phyloP scores from a whole-genome alignment of 2,888 invertebrate genomes.

The Hirtodrosophila cameraria region DNA sequence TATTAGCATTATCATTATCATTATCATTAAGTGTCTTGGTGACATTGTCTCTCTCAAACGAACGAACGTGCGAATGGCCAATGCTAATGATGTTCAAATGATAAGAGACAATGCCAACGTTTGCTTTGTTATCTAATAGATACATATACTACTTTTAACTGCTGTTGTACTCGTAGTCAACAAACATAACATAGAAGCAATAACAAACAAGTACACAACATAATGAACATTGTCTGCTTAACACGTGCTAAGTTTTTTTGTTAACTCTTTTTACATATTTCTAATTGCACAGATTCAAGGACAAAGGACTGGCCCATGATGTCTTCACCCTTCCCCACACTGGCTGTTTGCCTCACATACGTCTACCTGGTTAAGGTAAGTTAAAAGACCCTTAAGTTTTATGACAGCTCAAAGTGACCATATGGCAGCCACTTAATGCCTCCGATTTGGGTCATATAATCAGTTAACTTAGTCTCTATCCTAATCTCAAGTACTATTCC shows the following conservation, averaged over 20 bases:
- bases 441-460: conserved; percentile 43
- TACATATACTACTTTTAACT: conserved; percentile 21
- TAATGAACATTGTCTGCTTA: conserved; percentile 12
- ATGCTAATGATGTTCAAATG: conserved; percentile 57
- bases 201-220: conserved; percentile 1
- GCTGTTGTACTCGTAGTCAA: conserved; percentile 2
- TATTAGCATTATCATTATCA: conserved; percentile 12
- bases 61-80: conserved; percentile 42
- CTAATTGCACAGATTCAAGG: conserved; percentile 88
- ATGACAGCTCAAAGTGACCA: conserved; percentile 6
- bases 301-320: conserved; percentile 97
- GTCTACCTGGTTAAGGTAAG: conserved; percentile 94
- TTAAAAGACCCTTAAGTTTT: conserved; percentile 16
- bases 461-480: not conserved
- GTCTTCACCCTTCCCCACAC: conserved; percentile 96
- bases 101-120: conserved; percentile 48
- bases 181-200: conserved; percentile 1
- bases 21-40: conserved; percentile 17
- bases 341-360: conserved; percentile 94
- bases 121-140: conserved; percentile 44
- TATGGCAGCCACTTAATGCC: conserved; percentile 1
- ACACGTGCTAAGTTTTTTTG: conserved; percentile 3
- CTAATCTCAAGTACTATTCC: conserved; percentile 54
- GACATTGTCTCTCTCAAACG: conserved; percentile 33
- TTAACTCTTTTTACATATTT: conserved; percentile 42